Evolutionary conservation across 2,888 invertebrate genomes (phyloP).

Genomic region (Meghimatium bilineatum): DNA sequence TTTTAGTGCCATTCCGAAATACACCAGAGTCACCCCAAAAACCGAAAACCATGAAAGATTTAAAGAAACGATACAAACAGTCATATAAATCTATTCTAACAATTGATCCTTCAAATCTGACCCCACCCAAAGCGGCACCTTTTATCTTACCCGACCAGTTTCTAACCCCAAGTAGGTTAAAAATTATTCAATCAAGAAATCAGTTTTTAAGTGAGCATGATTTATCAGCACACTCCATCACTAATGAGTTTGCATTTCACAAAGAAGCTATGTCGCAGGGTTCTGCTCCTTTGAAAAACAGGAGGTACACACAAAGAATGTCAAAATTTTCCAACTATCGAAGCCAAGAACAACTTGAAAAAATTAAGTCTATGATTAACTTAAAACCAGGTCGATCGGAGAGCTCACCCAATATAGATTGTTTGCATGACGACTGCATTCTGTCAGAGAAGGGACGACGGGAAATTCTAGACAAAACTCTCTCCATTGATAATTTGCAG

Average conservation of each 20-base stretch:
- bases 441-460: slow-evolving; percentile 66
- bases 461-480: slow-evolving; percentile 63
- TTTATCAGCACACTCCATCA: slow-evolving; percentile 52
- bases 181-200: slow-evolving; percentile 64
- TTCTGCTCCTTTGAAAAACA: slow-evolving; percentile 12
- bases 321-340: slow-evolving; percentile 39
- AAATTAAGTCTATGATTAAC: slow-evolving; percentile 46
- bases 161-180: slow-evolving; percentile 55
- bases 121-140: slow-evolving; percentile 39
- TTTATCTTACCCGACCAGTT: slow-evolving; percentile 51
- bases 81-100: slow-evolving; percentile 40
- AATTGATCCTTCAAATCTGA: not conserved
- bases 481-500: slow-evolving; percentile 68
- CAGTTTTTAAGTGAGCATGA: slow-evolving; percentile 68
- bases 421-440: slow-evolving; percentile 69
- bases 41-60: slow-evolving; percentile 51
- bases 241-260: slow-evolving; percentile 60
- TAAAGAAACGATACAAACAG: slow-evolving; percentile 45
- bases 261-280: slow-evolving; percentile 56
- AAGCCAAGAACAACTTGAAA: slow-evolving; percentile 53
- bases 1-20: not conserved
- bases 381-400: slow-evolving; percentile 44
- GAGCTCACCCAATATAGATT: slow-evolving; percentile 49
- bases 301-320: slow-evolving; percentile 49
- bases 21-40: slow-evolving; percentile 11